A percentile compares a stretch with the other conserved stretches of the same genome.
Conservation (phyloP, 2,113 vertebrate species). For the Pseudorasbora parva region DNA sequence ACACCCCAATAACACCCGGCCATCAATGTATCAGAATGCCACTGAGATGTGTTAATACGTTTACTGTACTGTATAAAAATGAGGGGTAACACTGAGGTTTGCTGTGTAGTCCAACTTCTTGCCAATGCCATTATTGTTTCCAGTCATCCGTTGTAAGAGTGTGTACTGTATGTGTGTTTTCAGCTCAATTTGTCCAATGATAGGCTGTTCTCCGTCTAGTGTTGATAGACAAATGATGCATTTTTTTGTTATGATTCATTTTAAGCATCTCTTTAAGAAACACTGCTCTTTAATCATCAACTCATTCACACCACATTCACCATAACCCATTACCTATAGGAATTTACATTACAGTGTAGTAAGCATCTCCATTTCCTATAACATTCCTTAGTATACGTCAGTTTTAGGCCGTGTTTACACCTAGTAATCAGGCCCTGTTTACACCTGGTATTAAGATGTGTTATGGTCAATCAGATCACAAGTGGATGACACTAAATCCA, state of each 20-base stretch:
- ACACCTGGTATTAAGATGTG: no score
- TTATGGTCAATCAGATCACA: background rate
- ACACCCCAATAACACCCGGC: background rate
- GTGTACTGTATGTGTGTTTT: background rate
- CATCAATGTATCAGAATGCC: background rate
- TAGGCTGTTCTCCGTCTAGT: slow-evolving; percentile 47
- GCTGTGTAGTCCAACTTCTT: background rate
- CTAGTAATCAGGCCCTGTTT: background rate
- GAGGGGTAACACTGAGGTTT: background rate
- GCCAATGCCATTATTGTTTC: background rate
- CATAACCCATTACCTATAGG: slow-evolving; percentile 35
- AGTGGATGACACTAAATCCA: background rate
- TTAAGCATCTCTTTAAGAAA: slow-evolving; percentile 42
- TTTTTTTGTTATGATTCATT: slow-evolving; percentile 55
- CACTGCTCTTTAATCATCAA: slow-evolving; percentile 48
- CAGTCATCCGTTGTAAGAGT: slow-evolving; percentile 9
- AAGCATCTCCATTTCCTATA: background rate
- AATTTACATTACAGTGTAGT: slow-evolving; percentile 26
- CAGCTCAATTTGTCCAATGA: slow-evolving; percentile 1
- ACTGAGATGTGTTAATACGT: background rate
- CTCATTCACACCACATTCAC: slow-evolving; percentile 6
- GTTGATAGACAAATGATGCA: slow-evolving; percentile 52
- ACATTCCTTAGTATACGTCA: background rate
- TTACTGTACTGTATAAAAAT: background rate
- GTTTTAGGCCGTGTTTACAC: background rate